Evolutionary conservation across 2,113 vertebrate genomes (phyloP).

Genomic region (Grammomys dolichurus): DNA sequence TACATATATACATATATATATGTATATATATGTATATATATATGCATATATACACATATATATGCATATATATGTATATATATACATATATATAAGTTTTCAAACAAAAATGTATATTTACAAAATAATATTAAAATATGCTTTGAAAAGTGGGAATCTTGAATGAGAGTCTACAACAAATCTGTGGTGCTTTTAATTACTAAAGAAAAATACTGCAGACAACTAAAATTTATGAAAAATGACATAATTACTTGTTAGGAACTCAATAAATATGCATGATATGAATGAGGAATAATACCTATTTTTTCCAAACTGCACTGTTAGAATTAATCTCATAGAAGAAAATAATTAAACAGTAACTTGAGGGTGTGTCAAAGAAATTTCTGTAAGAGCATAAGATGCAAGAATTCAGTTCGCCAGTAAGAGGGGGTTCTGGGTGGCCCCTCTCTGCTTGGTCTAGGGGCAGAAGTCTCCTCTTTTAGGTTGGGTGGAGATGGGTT

Average conservation of each 20-base stretch:
- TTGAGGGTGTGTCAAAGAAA: conserved; percentile 35
- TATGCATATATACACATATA: too few relatives aligned
- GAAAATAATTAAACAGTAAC: neutral
- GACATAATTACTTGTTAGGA: neutral
- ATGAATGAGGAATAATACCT: neutral
- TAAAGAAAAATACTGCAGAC: neutral
- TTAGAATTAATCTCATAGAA: neutral
- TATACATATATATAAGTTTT: neutral
- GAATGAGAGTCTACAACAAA: neutral
- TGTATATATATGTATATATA: too few relatives aligned
- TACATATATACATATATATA: too few relatives aligned
- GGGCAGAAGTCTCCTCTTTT: too few relatives aligned
- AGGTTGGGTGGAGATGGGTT: too few relatives aligned
- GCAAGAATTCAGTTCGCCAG: too few relatives aligned
- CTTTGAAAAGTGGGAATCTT: neutral
- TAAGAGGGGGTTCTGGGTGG: too few relatives aligned
- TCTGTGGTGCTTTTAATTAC: neutral
- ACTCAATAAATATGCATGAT: neutral
- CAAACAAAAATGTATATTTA: neutral
- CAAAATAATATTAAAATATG: neutral
- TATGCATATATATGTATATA: too few relatives aligned
- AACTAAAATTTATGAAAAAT: conserved; percentile 18
- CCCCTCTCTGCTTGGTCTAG: too few relatives aligned
- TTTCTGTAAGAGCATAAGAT: neutral
- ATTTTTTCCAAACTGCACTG: neutral